Percentiles rank a stretch among this genome's conserved stretches.
phyloP scores from a whole-genome alignment of 2,113 vertebrate genomes.

The Nothobranchius kuhntae region DNA sequence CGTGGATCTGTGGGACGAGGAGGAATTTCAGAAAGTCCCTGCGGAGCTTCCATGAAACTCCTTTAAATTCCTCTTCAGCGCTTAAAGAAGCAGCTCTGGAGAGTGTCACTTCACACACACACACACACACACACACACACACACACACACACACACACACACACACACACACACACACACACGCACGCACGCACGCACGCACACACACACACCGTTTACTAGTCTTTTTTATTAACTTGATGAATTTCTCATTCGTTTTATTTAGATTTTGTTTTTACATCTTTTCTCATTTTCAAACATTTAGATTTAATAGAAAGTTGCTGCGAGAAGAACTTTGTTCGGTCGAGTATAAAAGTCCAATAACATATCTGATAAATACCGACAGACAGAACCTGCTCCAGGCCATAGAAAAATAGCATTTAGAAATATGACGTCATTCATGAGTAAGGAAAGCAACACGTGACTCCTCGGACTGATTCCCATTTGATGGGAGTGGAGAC shows the following conservation, averaged over 20 bases:
- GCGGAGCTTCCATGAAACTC: constrained; percentile 41
- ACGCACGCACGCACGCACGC: background rate
- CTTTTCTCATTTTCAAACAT: no score
- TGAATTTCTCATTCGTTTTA: no score
- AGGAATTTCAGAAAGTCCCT: constrained; percentile 35
- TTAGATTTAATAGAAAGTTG: no score
- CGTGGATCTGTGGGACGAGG: background rate
- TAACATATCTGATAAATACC: background rate
- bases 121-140: background rate
- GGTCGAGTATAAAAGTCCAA: constrained; percentile 9
- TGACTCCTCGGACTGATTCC: constrained; percentile 10
- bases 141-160: background rate
- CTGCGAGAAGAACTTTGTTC: no score
- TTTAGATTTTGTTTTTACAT: no score
- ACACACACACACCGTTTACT: background rate
- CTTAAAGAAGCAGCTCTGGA: constrained; percentile 56
- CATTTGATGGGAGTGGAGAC: constrained; percentile 1
- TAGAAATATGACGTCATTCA: constrained; percentile 27
- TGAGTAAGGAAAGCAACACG: background rate
- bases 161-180: background rate
- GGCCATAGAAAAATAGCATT: constrained; percentile 49
- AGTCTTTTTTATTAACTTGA: no score
- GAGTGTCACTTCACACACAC: constrained; percentile 45
- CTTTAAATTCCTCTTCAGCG: constrained; percentile 51
- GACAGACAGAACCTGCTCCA: no score